Base-by-base conservation (phyloP, 2,888 invertebrate genomes). In the Drosophila nigricruria region DNA sequence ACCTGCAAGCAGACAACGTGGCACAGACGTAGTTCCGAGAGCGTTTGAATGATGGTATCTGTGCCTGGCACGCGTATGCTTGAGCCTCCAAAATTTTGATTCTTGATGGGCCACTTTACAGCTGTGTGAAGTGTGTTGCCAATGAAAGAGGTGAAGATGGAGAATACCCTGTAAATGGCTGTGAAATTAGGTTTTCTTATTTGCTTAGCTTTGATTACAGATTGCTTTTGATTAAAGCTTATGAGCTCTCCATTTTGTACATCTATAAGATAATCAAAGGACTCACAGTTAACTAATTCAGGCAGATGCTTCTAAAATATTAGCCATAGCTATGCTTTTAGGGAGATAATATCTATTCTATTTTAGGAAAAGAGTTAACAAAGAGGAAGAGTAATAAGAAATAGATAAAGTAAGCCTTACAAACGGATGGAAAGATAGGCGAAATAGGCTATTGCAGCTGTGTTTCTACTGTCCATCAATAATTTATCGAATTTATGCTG, bases 41-140 rank as follows among this genome's bases (percentile, higher is more conserved):
- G 43, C 53, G 5, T 6, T 57, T 68, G 56, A 88, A 52, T 79
- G 76, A 76, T 76, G 68, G 70, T 56, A 63, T 82, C 65, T 68
- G 82, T 84, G 70, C 80, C 86, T 57, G 76, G 89, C 70, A 79
- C 89, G 64, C 69, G 56, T 54, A 45, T 70, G 57, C 64, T 79
- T 67, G 36, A 81, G 50, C 49, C 65, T 34, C 34, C 38, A 50
- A 58, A 6, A 52, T 10, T 63, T 5, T 2, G 23, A 59, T 70
- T 56, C 54, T 80, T 56, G 42, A 56, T 58, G 27, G 30, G 27
- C 43, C 60, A 58, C 73, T 73, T 72, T 50, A 66, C 34, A 59
- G n/a, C 47, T 53, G 30, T 53, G 30, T 52, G 47, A 50, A 40
- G 79, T 78, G n/a, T 73, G 20, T 23, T 54, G 10, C 34, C 40